Percentiles rank a stretch among this genome's conserved stretches.
phyloP scores from a whole-genome alignment of 2,888 invertebrate genomes.

The Dynastes maya region DNA sequence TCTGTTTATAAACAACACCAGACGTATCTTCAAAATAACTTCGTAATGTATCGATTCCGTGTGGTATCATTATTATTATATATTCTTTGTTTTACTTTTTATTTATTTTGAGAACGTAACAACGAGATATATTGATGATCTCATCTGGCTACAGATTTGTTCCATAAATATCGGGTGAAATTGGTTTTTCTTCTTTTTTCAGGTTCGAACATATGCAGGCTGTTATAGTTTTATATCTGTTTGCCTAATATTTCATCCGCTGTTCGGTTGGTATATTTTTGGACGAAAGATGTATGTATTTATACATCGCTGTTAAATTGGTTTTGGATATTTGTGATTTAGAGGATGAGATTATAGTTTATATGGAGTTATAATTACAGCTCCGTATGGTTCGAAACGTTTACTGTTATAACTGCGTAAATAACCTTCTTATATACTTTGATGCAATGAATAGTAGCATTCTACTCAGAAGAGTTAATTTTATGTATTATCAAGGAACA shows the following conservation, averaged over 20 bases:
- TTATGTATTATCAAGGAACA: no score
- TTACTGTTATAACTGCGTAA: no score
- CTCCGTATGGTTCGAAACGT: no score
- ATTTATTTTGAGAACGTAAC: neutral
- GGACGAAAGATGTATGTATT: no score
- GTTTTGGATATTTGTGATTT: no score
- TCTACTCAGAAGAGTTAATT: no score
- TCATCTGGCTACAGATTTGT: neutral
- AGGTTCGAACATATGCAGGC: conserved; percentile 6
- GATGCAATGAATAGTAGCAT: no score
- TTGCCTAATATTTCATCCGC: neutral
- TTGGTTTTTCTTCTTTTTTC: neutral
- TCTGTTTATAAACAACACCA: neutral
- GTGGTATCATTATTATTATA: conserved; percentile 1
- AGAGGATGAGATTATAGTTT: no score
- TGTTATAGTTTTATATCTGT: neutral
- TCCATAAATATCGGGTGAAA: neutral
- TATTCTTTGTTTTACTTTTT: neutral
- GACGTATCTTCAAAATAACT: conserved; percentile 1
- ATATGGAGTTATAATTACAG: no score
- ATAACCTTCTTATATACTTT: no score
- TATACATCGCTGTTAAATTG: no score
- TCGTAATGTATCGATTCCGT: neutral
- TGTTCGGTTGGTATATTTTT: no score
- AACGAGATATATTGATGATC: conserved; percentile 2